These are phyloP conservation scores for Orgyia antiqua DNA, from an alignment of 2,888 invertebrate species.

Conservation along the genomic window DNA sequence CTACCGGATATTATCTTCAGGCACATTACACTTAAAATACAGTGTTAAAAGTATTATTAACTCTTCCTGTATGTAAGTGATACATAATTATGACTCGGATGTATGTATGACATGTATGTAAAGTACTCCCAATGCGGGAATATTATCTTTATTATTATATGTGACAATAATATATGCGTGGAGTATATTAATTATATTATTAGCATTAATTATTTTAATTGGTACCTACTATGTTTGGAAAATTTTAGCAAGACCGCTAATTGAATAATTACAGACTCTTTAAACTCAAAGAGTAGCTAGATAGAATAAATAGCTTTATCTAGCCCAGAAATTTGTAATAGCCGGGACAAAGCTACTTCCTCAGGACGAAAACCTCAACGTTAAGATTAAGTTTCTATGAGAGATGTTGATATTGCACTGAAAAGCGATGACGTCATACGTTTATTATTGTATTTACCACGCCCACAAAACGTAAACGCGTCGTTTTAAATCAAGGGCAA, in stretches of 20 bases:
- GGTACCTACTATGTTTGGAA: too few species aligned
- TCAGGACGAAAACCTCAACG: too few species aligned
- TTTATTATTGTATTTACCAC: neutral
- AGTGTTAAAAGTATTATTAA: constrained; percentile 3
- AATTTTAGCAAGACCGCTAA: too few species aligned
- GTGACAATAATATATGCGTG: neutral
- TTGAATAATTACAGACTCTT: too few species aligned
- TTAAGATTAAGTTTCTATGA: too few species aligned
- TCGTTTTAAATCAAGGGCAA: constrained; percentile 1
- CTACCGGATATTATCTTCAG: constrained; percentile 5
- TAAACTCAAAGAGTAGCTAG: too few species aligned
- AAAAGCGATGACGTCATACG: neutral
- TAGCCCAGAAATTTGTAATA: too few species aligned
- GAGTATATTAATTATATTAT: neutral
- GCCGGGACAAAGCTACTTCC: too few species aligned
- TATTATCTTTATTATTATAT: neutral
- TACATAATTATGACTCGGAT: constrained; percentile 6
- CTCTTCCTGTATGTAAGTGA: constrained; percentile 4
- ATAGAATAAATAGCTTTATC: too few species aligned
- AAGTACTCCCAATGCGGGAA: constrained; percentile 3
- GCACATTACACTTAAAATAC: constrained; percentile 1
- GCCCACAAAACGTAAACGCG: neutral
- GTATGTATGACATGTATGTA: constrained; percentile 1
- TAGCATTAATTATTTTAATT: neutral
- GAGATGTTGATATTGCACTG: neutral